These are phyloP conservation scores for Ameiurus melas DNA, from an alignment of 2,113 vertebrate genomes.

Conservation along the genomic window DNA sequence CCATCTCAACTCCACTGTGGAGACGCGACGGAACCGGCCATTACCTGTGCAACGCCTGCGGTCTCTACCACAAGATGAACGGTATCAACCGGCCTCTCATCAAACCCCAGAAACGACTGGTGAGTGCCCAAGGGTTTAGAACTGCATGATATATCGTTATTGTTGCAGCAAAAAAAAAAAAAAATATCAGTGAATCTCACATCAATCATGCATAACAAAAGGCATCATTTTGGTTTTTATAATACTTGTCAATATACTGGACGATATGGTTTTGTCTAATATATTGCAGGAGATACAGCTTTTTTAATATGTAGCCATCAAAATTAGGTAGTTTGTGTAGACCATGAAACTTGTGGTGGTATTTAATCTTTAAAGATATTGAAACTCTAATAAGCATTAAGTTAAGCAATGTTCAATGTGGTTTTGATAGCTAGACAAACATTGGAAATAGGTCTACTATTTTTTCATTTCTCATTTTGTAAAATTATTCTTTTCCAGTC, in stretches of 20 bases:
- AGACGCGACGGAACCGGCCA: slow-evolving; percentile 94
- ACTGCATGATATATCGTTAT: neutral
- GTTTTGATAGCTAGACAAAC: neutral
- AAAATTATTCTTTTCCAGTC: neutral
- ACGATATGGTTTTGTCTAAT: neutral
- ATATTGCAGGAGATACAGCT: neutral
- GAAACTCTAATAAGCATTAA: neutral
- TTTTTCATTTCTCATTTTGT: neutral
- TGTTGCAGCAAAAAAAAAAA: neutral
- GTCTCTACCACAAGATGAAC: slow-evolving; percentile 98
- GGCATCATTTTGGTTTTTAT: too few species aligned
- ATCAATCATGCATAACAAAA: neutral
- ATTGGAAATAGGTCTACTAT: neutral
- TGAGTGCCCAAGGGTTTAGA: slow-evolving; percentile 63
- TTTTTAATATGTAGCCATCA: neutral
- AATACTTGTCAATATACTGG: neutral
- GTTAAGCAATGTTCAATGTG: neutral
- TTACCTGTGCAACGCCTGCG: slow-evolving; percentile 97
- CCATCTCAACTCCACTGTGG: slow-evolving; percentile 95
- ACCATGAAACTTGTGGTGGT: too few species aligned
- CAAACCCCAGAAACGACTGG: slow-evolving; percentile 93
- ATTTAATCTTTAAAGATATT: neutral
- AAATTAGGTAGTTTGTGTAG: neutral
- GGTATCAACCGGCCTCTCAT: slow-evolving; percentile 94
- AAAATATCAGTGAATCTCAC: neutral